phyloP scores from a whole-genome alignment of 2,113 vertebrate genomes.

The Clinocottus analis region DNA sequence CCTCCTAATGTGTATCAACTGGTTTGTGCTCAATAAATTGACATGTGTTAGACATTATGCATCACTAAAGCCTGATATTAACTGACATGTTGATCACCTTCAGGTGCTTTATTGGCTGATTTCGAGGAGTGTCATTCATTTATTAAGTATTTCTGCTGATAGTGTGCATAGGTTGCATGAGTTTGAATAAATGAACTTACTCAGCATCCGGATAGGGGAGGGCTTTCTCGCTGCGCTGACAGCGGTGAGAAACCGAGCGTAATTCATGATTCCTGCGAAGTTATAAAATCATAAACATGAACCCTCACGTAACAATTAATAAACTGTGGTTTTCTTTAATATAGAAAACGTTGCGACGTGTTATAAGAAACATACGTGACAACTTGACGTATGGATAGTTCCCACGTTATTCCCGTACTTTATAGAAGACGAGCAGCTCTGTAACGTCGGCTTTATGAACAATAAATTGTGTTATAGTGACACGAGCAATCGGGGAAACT shows the following conservation, averaged over 20 bases:
- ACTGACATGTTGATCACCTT: background rate
- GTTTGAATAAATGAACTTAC: constrained; percentile 80
- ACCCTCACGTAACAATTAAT: background rate
- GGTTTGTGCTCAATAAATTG: background rate
- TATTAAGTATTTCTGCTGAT: background rate
- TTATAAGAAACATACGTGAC: background rate
- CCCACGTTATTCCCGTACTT: background rate
- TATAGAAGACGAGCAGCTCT: background rate
- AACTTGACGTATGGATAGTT: background rate
- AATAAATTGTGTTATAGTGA: background rate
- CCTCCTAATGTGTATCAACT: background rate
- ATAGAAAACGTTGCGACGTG: background rate
- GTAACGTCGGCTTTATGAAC: background rate
- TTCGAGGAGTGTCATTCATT: background rate
- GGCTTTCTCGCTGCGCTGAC: constrained; percentile 87
- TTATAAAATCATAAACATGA: background rate
- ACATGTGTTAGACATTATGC: background rate
- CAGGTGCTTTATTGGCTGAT: background rate
- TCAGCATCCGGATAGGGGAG: constrained; percentile 87
- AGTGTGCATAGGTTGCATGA: background rate
- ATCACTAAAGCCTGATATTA: too few relatives aligned
- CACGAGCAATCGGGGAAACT: background rate
- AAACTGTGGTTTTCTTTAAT: background rate
- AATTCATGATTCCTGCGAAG: constrained; percentile 88
- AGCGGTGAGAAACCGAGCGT: constrained; percentile 89